Evolutionary conservation across 1,140 invertebrate genomes (phyloP).

Genomic region (Drosophila pallidifrons): DNA sequence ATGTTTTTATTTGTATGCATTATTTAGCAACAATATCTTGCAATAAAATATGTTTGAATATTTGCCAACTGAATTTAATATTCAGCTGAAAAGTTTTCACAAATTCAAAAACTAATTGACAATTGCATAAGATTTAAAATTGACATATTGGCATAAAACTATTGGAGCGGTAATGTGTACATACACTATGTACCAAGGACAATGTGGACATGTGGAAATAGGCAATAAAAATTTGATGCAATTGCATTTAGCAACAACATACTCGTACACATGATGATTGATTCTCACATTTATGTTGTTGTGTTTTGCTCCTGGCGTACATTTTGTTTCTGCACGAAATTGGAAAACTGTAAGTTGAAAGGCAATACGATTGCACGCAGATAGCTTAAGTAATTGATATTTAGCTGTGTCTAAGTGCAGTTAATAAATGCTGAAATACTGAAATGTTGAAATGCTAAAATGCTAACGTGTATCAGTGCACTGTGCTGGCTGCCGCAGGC

Average conservation of each 20-base stretch:
- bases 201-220: neutral
- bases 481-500: conserved; percentile 29
- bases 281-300: conserved; percentile 49
- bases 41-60: neutral
- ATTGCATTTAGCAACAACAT: conserved; percentile 31
- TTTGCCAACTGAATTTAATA: neutral
- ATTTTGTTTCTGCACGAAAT: conserved; percentile 46
- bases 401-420: conserved; percentile 58
- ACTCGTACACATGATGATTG: conserved; percentile 48
- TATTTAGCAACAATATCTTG: conserved; percentile 1
- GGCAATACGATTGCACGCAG: conserved; percentile 23
- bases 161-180: neutral
- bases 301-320: conserved; percentile 41
- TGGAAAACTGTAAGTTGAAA: conserved; percentile 28
- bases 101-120: conserved; percentile 17
- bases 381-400: conserved; percentile 76
- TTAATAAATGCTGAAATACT: conserved; percentile 63
- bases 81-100: neutral
- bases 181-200: neutral
- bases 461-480: conserved; percentile 18
- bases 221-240: conserved; percentile 26
- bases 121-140: conserved; percentile 4
- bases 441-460: conserved; percentile 33
- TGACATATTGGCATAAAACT: conserved; percentile 12
- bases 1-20: neutral